Evolutionary conservation across 2,797 vertebrate species (phyloP).

Genomic region (Pteropus rufus): DNA sequence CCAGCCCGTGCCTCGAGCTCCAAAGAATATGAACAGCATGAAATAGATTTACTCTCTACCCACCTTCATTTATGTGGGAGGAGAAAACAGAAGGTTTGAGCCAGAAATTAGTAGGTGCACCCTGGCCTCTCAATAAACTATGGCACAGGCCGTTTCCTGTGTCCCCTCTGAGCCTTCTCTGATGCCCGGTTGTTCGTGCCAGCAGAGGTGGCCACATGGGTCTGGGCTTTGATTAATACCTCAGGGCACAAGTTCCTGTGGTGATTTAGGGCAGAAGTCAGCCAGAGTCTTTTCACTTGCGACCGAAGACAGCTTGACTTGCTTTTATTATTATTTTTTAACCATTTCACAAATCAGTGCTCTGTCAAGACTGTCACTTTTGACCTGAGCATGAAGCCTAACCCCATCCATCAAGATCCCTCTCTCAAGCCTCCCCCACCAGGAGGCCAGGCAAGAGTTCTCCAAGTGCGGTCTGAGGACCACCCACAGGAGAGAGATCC

Average conservation of each 20-base stretch:
- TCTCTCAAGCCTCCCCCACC: not conserved
- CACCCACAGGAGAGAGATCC: not conserved
- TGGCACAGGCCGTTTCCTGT: no score
- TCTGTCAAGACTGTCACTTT: not conserved
- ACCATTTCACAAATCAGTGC: not conserved
- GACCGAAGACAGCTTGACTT: not conserved
- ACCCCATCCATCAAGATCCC: not conserved
- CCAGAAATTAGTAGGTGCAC: not conserved
- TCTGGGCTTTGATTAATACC: not conserved
- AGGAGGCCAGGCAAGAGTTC: not conserved
- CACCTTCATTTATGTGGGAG: not conserved
- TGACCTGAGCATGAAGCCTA: not conserved
- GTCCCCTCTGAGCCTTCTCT: not conserved
- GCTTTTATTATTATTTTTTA: not conserved
- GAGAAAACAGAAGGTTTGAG: not conserved
- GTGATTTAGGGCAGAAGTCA: not conserved
- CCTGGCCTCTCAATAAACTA: not conserved
- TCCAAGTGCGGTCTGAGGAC: conserved; percentile 27
- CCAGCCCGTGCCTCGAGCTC: not conserved
- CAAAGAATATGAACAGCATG: not conserved
- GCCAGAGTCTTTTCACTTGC: not conserved
- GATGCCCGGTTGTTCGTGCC: not conserved
- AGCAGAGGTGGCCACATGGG: fast-evolving
- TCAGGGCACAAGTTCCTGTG: fast-evolving
- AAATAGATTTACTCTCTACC: not conserved